Conservation (phyloP, 2,113 vertebrate species). For the Gopherus flavomarginatus region DNA sequence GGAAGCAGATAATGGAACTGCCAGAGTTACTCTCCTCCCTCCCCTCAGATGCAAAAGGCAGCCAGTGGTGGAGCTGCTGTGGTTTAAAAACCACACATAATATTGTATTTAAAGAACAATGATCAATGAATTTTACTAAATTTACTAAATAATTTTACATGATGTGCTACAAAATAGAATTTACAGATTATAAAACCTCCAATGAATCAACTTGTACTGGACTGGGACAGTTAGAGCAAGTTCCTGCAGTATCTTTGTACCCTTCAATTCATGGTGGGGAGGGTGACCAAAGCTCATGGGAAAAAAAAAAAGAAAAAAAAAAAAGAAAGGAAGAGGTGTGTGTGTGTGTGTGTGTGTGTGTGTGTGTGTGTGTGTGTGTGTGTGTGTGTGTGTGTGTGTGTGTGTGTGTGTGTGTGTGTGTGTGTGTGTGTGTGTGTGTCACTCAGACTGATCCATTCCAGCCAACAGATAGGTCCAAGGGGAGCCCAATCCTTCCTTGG, state of each 20-base stretch:
- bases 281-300: too few species aligned
- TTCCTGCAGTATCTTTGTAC: neutral
- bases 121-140: neutral
- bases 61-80: neutral
- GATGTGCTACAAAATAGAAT: neutral
- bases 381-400: too few species aligned
- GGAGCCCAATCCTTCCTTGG: neutral
- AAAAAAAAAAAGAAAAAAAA: too few species aligned
- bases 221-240: neutral
- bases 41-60: neutral
- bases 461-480: neutral
- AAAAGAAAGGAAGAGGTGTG: too few species aligned
- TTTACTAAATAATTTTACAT: neutral
- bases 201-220: neutral
- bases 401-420: too few species aligned
- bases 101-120: neutral
- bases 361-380: too few species aligned
- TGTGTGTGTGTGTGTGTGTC: neutral
- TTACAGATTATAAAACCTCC: neutral
- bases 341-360: too few species aligned
- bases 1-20: neutral
- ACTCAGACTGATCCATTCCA: neutral
- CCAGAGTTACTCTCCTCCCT: neutral
- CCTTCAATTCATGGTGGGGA: too few species aligned
- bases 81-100: neutral